Conservation (phyloP, 2,113 vertebrate genomes). For the Pachypanchax playfairii region DNA sequence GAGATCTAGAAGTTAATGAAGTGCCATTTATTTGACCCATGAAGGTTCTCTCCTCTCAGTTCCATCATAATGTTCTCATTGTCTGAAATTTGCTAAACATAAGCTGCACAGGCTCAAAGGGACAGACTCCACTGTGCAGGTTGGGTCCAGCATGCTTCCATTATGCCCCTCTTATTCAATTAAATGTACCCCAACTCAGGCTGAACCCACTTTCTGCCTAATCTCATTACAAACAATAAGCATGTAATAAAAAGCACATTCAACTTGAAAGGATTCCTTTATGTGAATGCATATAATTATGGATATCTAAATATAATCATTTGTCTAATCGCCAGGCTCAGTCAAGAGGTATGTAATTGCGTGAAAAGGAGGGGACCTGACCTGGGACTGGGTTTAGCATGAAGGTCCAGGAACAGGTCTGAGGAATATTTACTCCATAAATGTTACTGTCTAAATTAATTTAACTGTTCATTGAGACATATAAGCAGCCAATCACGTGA, state of each 20-base stretch:
- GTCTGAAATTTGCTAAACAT: conserved; percentile 71
- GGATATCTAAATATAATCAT: conserved; percentile 77
- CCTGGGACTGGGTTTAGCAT: conserved; percentile 29
- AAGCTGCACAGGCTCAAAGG: conserved; percentile 61
- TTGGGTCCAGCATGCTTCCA: conserved; percentile 75
- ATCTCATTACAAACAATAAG: conserved; percentile 73
- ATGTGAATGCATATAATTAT: conserved; percentile 75
- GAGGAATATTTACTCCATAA: conserved; percentile 57
- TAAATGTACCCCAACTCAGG: conserved; percentile 72
- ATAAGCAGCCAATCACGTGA: conserved; percentile 1
- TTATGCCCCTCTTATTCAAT: conserved; percentile 77
- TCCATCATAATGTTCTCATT: conserved; percentile 64
- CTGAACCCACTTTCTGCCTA: conserved; percentile 69
- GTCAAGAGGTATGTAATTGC: conserved; percentile 78
- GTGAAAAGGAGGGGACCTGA: conserved; percentile 65
- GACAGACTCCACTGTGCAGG: conserved; percentile 35
- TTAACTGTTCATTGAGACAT: conserved; percentile 6
- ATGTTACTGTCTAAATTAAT: no score
- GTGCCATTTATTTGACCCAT: conserved; percentile 27
- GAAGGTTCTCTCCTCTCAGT: conserved; percentile 22
- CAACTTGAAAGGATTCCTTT: conserved; percentile 73
- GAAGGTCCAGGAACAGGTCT: conserved; percentile 51
- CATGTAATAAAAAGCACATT: conserved; percentile 79
- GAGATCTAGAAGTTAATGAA: conserved; percentile 9
- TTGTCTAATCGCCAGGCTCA: conserved; percentile 76